phyloP scores from a whole-genome alignment of 2,797 vertebrate genomes.

The Hybognathus amarus region DNA sequence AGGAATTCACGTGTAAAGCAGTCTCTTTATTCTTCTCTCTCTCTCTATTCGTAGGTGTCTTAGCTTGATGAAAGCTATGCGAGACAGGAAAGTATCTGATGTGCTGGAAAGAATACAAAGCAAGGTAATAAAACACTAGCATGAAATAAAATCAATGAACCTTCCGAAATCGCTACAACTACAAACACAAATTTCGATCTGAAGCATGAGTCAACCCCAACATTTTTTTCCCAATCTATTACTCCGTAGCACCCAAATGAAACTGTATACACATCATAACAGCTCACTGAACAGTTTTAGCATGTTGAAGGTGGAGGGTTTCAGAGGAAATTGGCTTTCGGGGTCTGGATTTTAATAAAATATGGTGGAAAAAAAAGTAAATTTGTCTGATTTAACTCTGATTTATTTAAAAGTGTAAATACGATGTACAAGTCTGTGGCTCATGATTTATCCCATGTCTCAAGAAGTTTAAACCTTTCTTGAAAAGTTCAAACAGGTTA shows the following conservation, averaged over 20 bases:
- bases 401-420: neutral
- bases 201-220: neutral
- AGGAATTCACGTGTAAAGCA: conserved; percentile 20
- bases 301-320: neutral
- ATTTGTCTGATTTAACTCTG: neutral
- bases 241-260: neutral
- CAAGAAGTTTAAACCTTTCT: neutral
- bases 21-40: conserved; percentile 23
- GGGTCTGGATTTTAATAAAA: neutral
- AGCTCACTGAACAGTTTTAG: no score
- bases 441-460: neutral
- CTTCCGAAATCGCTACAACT: neutral
- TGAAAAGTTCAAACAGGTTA: neutral
- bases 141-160: conserved; percentile 12
- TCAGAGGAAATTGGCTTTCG: neutral
- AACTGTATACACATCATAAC: neutral
- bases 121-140: conserved; percentile 12
- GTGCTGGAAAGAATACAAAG: conserved; percentile 36
- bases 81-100: conserved; percentile 31
- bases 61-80: conserved; percentile 33
- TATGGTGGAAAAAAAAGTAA: neutral
- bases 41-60: conserved; percentile 15
- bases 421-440: neutral
- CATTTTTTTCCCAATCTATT: conserved; percentile 6
- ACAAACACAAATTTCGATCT: conserved; percentile 12